Evolutionary conservation across 92 coral and sea anemone genomes (phyloP), one percentile per base, ranked within the genome.

Genomic region (Phenganax subtilis): DNA sequence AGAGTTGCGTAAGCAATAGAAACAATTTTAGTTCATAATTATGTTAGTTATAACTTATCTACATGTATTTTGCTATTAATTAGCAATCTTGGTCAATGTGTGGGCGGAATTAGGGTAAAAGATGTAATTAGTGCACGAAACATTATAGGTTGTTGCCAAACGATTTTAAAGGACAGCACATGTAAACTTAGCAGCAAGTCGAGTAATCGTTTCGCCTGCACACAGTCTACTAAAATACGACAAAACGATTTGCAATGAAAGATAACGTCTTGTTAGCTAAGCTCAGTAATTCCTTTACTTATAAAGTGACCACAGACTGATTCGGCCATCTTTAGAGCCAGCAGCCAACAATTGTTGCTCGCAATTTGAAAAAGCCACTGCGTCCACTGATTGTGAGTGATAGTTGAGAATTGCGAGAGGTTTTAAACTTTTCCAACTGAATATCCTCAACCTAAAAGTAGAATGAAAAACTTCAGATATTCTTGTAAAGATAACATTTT

Each of bases 221-320:
- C 47, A 5, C 47, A 68, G 7, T 30, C 7, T 68, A 68, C 31
- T 67, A 53, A 64, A 30, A 30, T 37, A 6, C 14, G 30, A 20
- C 12, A 68, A 30, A 30, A 30, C 9, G 44, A 0, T n/a, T 76
- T 59, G 0, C 69, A 29, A 0, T 73, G 25, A 31, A 3, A 16
- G 0, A 30, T 29, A 12, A 73, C 60, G 1, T 58, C 28, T 64
- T 61, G 61, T 63, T 63, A 61, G 88, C 85, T 55, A 37, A 37
- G 47, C 47, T 37, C 2, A 2, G 47, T 37, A 5, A 37, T 37
- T 5, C 47, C 47, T 37, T 37, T 37, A 37, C 3, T 90, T 96
- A 81, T 96, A 96, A 15, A 96, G 61, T n/a, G 92, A 89, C 99
- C 99, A 96, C 70, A 96, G 71, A 80, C 97, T 96, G 29, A 96